Evolutionary conservation across 2,888 invertebrate species (phyloP).

Genomic region (Meganola albula): DNA sequence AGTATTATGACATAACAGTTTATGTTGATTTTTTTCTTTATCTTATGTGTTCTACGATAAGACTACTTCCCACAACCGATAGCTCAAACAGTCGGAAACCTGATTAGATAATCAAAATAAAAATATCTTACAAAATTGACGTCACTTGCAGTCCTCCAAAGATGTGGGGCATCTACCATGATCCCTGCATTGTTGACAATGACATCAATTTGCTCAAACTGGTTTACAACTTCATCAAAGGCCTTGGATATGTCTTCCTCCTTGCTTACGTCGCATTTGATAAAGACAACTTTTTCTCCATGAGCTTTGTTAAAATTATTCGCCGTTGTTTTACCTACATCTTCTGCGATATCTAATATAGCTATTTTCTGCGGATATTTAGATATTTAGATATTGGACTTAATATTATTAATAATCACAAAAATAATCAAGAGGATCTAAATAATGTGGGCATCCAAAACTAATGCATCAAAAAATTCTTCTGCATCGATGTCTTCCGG

Average conservation of each 20-base stretch:
- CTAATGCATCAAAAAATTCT: too few species aligned
- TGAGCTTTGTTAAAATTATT: constrained; percentile 30
- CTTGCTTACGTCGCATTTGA: constrained; percentile 43
- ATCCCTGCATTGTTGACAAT: constrained; percentile 50
- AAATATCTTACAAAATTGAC: constrained; percentile 42
- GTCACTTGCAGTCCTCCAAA: constrained; percentile 39
- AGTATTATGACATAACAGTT: too few species aligned
- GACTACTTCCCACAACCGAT: too few species aligned
- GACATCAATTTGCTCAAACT: constrained; percentile 38
- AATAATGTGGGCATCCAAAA: too few species aligned
- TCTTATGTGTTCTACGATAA: too few species aligned
- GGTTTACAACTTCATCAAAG: constrained; percentile 32
- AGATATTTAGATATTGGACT: too few species aligned
- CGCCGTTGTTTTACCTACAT: constrained; percentile 31
- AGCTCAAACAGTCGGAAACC: too few species aligned
- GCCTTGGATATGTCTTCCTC: constrained; percentile 33
- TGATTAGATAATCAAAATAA: too few species aligned
- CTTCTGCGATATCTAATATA: constrained; percentile 38
- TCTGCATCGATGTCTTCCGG: too few species aligned
- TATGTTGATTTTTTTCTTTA: too few species aligned
- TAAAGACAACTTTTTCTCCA: constrained; percentile 32
- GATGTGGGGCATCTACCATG: constrained; percentile 35
- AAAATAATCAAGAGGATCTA: too few species aligned
- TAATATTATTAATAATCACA: too few species aligned
- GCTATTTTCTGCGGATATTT: constrained; percentile 25